Percentiles rank a stretch among this genome's conserved stretches.
Conservation (phyloP, 92 coral and sea anemone species). For the Pocillopora grandis region DNA sequence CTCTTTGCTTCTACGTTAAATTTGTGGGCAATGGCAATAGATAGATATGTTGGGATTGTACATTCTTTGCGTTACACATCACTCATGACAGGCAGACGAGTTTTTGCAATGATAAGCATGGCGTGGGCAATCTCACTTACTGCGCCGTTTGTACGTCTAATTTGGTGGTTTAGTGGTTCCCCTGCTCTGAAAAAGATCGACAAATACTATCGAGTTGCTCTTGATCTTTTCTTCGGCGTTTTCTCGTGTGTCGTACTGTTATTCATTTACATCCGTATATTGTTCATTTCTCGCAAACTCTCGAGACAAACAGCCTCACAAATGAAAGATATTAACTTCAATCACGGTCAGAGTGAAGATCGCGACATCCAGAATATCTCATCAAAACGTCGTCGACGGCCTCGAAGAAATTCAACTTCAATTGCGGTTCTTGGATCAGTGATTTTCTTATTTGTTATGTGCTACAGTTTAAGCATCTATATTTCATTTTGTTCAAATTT, state of each 20-base stretch:
- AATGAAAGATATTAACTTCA: slow-evolving; percentile 4
- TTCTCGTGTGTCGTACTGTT: slow-evolving; percentile 50
- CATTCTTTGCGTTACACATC: slow-evolving; percentile 61
- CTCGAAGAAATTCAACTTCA: slow-evolving; percentile 46
- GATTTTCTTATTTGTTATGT: slow-evolving; percentile 60
- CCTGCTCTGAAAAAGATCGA: slow-evolving; percentile 5
- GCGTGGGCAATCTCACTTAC: slow-evolving; percentile 64
- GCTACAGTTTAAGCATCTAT: slow-evolving; percentile 62
- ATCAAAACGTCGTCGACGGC: background rate
- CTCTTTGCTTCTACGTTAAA: slow-evolving; percentile 70
- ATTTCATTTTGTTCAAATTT: slow-evolving; percentile 59
- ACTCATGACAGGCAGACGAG: slow-evolving; percentile 55
- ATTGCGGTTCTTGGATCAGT: slow-evolving; percentile 69
- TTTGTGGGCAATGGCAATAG: slow-evolving; percentile 79
- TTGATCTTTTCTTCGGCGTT: slow-evolving; percentile 45
- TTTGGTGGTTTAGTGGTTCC: slow-evolving; percentile 42
- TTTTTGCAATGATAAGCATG: slow-evolving; percentile 30
- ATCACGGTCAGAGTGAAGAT: background rate
- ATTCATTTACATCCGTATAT: slow-evolving; percentile 43
- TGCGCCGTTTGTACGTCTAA: slow-evolving; percentile 57
- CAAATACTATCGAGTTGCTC: slow-evolving; percentile 21
- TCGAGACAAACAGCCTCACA: slow-evolving; percentile 27
- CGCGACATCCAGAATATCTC: no score
- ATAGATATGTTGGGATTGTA: slow-evolving; percentile 68
- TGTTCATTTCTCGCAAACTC: slow-evolving; percentile 46